These are phyloP conservation scores for Dasyurus viverrinus DNA, from an alignment of 2,113 vertebrate species.

Conservation along the genomic window DNA sequence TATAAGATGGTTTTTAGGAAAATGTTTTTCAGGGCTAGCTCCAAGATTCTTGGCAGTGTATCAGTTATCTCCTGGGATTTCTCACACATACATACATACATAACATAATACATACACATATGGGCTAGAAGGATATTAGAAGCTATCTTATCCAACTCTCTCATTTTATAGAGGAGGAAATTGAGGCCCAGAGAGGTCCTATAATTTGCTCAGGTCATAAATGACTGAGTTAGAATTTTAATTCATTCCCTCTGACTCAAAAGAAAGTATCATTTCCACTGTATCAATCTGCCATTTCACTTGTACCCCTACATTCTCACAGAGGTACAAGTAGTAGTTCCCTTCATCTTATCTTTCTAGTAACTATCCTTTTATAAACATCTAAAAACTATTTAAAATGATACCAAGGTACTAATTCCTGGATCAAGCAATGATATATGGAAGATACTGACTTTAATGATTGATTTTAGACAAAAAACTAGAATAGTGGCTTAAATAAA, in stretches of 20 bases:
- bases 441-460: neutral
- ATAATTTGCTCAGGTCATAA: neutral
- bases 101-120: too few relatives aligned
- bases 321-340: too few relatives aligned
- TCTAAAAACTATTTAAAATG: neutral
- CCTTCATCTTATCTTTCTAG: neutral
- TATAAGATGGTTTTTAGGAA: too few relatives aligned
- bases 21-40: too few relatives aligned
- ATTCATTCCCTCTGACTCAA: neutral
- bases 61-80: too few relatives aligned
- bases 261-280: neutral
- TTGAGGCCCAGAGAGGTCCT: constrained; percentile 11
- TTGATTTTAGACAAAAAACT: neutral
- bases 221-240: constrained; percentile 14
- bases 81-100: too few relatives aligned
- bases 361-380: neutral
- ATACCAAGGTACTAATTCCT: neutral
- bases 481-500: neutral
- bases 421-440: neutral
- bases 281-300: neutral
- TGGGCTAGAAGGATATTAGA: too few relatives aligned
- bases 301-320: too few relatives aligned
- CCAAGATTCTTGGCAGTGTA: too few relatives aligned
- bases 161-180: constrained; percentile 56
- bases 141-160: neutral